Evolutionary conservation across 2,113 vertebrate species (phyloP).

Genomic region (Centropus unirufus): DNA sequence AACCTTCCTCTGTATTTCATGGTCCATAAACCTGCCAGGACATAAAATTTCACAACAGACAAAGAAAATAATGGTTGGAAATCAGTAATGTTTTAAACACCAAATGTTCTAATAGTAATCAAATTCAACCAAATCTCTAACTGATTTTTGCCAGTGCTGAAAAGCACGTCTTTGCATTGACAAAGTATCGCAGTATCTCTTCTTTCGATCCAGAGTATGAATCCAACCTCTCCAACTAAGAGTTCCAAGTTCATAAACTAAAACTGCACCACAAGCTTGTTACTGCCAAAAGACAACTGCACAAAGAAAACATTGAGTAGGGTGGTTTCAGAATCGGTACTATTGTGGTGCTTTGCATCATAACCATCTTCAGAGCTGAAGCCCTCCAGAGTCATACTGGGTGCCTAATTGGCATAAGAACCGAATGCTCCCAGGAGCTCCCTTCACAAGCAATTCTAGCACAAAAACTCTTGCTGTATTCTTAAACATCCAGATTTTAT

Average conservation of each 20-base stretch:
- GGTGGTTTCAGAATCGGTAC: neutral
- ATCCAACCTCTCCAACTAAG: neutral
- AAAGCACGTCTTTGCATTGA: neutral
- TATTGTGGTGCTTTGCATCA: neutral
- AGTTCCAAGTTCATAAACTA: neutral
- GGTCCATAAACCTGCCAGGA: neutral
- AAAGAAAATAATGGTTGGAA: neutral
- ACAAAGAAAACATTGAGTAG: neutral
- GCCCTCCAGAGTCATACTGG: neutral
- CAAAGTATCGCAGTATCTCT: neutral
- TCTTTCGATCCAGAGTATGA: neutral
- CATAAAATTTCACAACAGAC: neutral
- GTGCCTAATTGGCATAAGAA: neutral
- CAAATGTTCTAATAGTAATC: neutral
- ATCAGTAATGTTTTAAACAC: neutral
- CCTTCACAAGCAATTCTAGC: neutral
- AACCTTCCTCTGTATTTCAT: neutral
- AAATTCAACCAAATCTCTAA: neutral
- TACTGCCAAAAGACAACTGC: neutral
- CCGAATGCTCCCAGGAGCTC: neutral
- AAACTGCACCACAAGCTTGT: neutral
- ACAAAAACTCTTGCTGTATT: neutral
- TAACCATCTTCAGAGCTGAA: neutral
- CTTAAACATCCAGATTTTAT: neutral
- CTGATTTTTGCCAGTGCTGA: neutral